phyloP scores from a whole-genome alignment of 2,113 vertebrate species.

The Haplochromis burtoni region DNA sequence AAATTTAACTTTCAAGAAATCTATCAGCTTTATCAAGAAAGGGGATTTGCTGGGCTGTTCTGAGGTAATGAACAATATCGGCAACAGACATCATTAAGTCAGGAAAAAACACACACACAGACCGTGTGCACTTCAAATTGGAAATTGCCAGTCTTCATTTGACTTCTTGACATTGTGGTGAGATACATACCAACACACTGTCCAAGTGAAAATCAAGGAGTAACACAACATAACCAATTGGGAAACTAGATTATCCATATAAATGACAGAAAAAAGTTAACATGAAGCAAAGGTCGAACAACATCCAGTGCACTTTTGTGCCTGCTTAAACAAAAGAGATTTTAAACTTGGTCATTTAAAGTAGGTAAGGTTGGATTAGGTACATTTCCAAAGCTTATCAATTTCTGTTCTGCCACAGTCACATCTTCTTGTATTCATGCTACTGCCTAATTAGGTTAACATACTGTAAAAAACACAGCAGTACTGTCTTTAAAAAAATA shows the following conservation, averaged over 20 bases:
- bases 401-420: not conserved
- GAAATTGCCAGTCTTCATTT: slow-evolving; percentile 7
- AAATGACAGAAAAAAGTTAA: slow-evolving; percentile 35
- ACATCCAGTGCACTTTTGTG: not conserved
- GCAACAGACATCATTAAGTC: not conserved
- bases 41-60: not conserved
- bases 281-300: not conserved
- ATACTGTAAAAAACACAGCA: not conserved
- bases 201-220: slow-evolving; percentile 22
- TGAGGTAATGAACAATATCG: not conserved
- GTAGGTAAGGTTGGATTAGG: not conserved
- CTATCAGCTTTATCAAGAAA: not conserved
- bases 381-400: not conserved
- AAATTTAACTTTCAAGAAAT: not conserved
- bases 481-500: not conserved
- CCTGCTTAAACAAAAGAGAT: not conserved
- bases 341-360: not conserved
- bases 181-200: slow-evolving; percentile 31
- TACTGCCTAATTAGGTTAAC: not conserved
- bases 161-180: slow-evolving; percentile 26
- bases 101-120: not conserved
- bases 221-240: not conserved
- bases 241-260: slow-evolving; percentile 33
- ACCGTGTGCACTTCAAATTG: not conserved
- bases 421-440: not conserved